These are phyloP conservation scores for Xiphophorus maculatus DNA, from an alignment of 2,113 vertebrate species.

Conservation along the genomic window DNA sequence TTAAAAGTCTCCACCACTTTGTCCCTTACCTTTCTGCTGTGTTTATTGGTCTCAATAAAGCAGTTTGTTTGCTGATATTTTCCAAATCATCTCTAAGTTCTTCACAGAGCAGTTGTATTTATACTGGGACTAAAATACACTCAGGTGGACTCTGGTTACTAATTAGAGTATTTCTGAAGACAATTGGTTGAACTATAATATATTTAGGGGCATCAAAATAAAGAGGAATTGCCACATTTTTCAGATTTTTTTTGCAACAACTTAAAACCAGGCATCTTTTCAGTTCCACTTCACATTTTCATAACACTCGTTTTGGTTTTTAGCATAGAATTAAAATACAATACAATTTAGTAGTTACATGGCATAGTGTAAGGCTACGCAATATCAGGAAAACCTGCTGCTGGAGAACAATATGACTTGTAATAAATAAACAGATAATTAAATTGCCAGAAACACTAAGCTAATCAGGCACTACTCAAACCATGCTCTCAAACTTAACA, in stretches of 20 bases:
- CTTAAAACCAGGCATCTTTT: background rate
- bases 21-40: no score
- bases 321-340: no score
- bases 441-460: conserved; percentile 46
- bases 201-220: background rate
- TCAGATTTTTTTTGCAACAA: background rate
- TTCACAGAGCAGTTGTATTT: background rate
- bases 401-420: background rate
- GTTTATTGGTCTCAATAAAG: no score
- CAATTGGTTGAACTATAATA: background rate
- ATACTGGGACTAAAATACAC: background rate
- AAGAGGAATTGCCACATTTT: no score
- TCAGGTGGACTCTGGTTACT: background rate
- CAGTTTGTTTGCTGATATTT: background rate
- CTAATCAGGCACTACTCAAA: conserved; percentile 62
- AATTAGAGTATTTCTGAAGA: background rate
- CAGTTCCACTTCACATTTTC: no score
- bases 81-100: background rate
- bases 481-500: conserved; percentile 62
- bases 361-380: background rate
- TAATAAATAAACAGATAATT: background rate
- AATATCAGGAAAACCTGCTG: background rate
- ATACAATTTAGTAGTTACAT: no score
- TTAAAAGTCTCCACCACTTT: no score
- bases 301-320: no score